These are phyloP conservation scores for Salminus brasiliensis DNA, from an alignment of 2,113 vertebrate species.

Conservation along the genomic window DNA sequence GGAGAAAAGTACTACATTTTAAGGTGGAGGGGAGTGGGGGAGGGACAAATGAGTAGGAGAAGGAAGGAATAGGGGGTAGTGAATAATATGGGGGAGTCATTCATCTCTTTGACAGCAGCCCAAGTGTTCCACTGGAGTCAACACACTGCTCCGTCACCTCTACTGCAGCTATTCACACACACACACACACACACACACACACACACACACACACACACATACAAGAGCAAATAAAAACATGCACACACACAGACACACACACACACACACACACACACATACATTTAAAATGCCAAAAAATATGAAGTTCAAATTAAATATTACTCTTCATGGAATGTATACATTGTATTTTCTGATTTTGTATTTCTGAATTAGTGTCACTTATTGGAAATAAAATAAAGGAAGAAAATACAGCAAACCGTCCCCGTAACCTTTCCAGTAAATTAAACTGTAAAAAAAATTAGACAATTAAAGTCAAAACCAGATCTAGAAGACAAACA, in stretches of 20 bases:
- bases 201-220: conserved; percentile 3
- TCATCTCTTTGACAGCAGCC: conserved; percentile 80
- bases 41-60: neutral
- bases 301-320: neutral
- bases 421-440: neutral
- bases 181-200: too few species aligned
- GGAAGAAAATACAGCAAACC: too few species aligned
- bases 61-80: neutral
- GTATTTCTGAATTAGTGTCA: neutral
- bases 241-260: neutral
- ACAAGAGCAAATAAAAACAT: neutral
- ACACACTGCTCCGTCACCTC: conserved; percentile 63
- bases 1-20: neutral
- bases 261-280: neutral
- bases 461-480: neutral
- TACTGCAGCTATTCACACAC: too few species aligned
- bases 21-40: neutral
- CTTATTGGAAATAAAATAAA: too few species aligned
- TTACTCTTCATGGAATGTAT: too few species aligned
- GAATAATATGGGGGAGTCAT: conserved; percentile 65
- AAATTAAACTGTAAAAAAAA: neutral
- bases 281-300: neutral
- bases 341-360: neutral
- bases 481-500: neutral
- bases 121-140: conserved; percentile 68